These are phyloP conservation scores for Halcyon leucocephala DNA, from an alignment of 2,797 vertebrate genomes.

Conservation along the genomic window DNA sequence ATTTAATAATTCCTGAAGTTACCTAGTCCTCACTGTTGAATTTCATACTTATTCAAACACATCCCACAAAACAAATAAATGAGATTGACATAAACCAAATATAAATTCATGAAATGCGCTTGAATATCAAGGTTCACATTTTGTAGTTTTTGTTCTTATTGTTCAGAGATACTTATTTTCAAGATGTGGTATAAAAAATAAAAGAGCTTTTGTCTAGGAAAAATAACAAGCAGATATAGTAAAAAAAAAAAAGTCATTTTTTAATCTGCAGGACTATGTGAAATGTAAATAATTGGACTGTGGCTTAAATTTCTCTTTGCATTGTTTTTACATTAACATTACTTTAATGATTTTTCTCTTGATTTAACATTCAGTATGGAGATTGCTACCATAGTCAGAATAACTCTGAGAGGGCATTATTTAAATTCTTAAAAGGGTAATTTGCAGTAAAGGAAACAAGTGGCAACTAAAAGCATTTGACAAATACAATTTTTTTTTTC, in stretches of 20 bases:
- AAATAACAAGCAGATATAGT: not conserved
- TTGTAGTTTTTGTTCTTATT: not conserved
- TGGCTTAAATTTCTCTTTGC: not conserved
- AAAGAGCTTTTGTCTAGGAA: not conserved
- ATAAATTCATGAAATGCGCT: not conserved
- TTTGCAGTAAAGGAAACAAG: not conserved
- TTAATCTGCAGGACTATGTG: not conserved
- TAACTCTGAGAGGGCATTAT: not conserved
- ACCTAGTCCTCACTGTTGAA: not conserved
- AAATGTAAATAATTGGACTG: not conserved
- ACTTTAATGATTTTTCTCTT: not conserved
- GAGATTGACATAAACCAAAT: not conserved
- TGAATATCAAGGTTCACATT: not conserved
- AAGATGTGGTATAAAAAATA: not conserved
- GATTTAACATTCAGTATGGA: not conserved
- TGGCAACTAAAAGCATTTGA: not conserved
- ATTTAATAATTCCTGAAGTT: not conserved
- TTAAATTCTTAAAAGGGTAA: not conserved
- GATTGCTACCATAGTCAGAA: not conserved
- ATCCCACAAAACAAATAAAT: not conserved
- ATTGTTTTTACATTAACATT: not conserved
- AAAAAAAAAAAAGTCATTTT: not conserved
- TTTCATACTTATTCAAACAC: not conserved
- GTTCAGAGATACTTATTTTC: not conserved
- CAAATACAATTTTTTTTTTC: not conserved